These are phyloP conservation scores for Nezara viridula DNA, from an alignment of 2,888 invertebrate species.

Conservation along the genomic window DNA sequence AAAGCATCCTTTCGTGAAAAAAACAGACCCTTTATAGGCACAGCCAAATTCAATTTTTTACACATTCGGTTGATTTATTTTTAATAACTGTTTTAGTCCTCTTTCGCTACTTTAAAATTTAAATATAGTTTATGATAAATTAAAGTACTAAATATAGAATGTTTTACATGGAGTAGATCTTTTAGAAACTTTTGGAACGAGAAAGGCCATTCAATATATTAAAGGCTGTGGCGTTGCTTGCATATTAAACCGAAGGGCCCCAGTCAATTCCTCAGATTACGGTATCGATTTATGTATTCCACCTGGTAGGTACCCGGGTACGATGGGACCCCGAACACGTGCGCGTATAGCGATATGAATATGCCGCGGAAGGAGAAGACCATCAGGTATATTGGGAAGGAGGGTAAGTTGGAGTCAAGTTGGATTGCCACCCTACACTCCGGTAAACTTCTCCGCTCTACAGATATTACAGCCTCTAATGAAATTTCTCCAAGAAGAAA, in stretches of 20 bases:
- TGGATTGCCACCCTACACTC: constrained; percentile 51
- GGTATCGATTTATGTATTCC: background rate
- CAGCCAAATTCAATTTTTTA: too few relatives aligned
- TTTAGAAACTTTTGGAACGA: background rate
- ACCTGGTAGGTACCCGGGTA: background rate
- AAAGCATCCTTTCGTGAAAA: too few relatives aligned
- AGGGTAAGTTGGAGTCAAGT: constrained; percentile 40
- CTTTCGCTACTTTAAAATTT: too few relatives aligned
- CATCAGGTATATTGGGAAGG: constrained; percentile 50
- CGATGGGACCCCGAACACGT: constrained; percentile 18
- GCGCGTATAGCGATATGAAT: constrained; percentile 44
- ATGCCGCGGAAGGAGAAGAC: constrained; percentile 25
- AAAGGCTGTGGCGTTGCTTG: background rate
- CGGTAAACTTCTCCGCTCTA: constrained; percentile 10
- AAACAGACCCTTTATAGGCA: too few relatives aligned
- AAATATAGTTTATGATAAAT: background rate
- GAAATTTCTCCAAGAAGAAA: constrained; percentile 58
- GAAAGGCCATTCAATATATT: background rate
- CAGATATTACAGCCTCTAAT: constrained; percentile 57
- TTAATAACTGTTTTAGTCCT: too few relatives aligned
- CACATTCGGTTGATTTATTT: too few relatives aligned
- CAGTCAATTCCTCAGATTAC: constrained; percentile 34
- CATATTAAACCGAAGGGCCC: constrained; percentile 1
- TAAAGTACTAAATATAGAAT: background rate
- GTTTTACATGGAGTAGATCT: too few relatives aligned